Evolutionary conservation across 2,797 vertebrate species (phyloP), one percentile per base, ranked within the genome.

Genomic region (Mormyrops boulengeri): DNA sequence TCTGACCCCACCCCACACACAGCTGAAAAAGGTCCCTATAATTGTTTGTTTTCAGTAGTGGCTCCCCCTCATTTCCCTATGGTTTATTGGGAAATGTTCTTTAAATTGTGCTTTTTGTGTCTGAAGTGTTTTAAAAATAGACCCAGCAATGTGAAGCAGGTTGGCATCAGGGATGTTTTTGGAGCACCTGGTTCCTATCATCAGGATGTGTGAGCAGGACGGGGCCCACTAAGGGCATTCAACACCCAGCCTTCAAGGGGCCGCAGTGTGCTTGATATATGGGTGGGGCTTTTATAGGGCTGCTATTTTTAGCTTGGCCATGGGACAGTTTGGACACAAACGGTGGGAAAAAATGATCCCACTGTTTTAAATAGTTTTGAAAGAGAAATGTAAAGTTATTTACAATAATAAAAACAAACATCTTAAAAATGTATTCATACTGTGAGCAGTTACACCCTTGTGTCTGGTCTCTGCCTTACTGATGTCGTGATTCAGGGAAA

Each of bases 251-350:
- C 91, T 93, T 88, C 62, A 90, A 91, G 90, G 89, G 90, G 90
- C 90, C 92, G 53, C 91, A 90, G 91, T 88, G 22, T 69, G 52
- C 87, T 89, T 91, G 91, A 94, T 93, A 88, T 93, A 91, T 91
- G 26, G 62, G 53, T 5, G 93, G 90, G 62, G 77, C 62, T 77
- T 87, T 89, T 87, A 89, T 77, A 80, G 38, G 53, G 62, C 47
- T n/a, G 88, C 30, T 90, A 90, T 90, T 89, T 90, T 90, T 89
- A 90, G 84, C 62, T 53, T 89, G 88, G 88, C 88, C 22, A 52
- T 22, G 47, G 34, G 89, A 52, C 82, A 77, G 62, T 87, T 92
- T 91, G 89, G 49, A 38, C 91, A 86, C 30, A 53, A 89, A 88
- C 82, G 91, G 53, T 92, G 91, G 91, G 93, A 89, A 53, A 82